Evolutionary conservation across 2,888 invertebrate genomes (phyloP), one percentile per base, ranked within the genome.

Genomic region (Drosophila mettleri): DNA sequence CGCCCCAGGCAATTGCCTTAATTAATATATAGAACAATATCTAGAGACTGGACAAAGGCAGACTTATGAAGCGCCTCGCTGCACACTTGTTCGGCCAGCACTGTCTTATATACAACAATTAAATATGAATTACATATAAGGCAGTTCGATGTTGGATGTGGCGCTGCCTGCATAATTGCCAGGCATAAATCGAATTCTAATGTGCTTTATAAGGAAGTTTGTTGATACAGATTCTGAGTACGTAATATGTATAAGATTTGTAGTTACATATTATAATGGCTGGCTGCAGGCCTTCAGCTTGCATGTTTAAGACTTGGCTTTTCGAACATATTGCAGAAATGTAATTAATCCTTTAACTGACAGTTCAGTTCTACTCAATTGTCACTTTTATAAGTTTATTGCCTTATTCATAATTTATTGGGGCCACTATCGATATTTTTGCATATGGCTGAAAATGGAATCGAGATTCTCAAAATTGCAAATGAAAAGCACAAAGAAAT

Each of bases 401-500:
- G 62, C n/a, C 18, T 8, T 48, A 48, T 24, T 34, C 22, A 49
- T 49, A 48, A 53, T 49, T 55, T 57, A 41, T 59, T 57, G 8
- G 34, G 36, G 24, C 48, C 8, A 48, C 36, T 72, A 55, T 80
- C 65, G 66, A 77, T 71, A 71, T 77, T 82, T 80, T 78, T 78
- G 83, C 80, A 77, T 82, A 69, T 80, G 77, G 63, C 68, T 66
- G 55, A 48, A 52, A 66, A 69, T 48, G 54, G 54, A 60, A 62
- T 63, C 62, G 63, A 60, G 43, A 51, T 62, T 61, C 45, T 85
- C 84, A 85, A 85, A 85, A 86, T 85, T 85, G 89, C 85, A 85
- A 85, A 85, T 88, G 87, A 86, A 86, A 84, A 84, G 85, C 87
- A 88, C 85, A 88, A 88, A 86, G 87, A 88, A 88, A 85, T 85